These are phyloP conservation scores for Apodemus agrarius DNA, from an alignment of 2,797 vertebrate genomes.

Conservation along the genomic window DNA sequence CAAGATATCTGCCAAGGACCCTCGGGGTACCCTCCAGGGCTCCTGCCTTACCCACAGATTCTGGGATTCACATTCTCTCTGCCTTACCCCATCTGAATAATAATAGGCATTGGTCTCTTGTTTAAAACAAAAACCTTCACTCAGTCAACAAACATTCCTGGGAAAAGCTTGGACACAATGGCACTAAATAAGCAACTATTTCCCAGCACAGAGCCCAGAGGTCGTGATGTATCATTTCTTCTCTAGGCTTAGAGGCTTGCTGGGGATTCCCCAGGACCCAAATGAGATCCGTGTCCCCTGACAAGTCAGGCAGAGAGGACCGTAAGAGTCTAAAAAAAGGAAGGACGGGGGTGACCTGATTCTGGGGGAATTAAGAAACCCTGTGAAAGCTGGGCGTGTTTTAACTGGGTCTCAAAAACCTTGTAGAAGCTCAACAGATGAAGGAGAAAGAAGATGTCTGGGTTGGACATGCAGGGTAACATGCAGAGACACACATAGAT, in stretches of 20 bases:
- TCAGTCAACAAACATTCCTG: constrained; percentile 17
- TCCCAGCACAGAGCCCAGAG: background rate
- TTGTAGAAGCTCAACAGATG: background rate
- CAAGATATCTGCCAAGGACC: background rate
- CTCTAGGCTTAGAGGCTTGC: background rate
- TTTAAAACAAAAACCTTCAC: background rate
- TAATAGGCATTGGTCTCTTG: background rate
- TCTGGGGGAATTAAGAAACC: background rate
- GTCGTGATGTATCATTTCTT: background rate
- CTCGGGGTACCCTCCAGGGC: background rate
- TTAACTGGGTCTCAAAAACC: background rate
- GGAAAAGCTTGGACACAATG: background rate
- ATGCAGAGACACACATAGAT: background rate
- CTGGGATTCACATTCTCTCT: background rate
- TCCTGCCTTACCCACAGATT: background rate
- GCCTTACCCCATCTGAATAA: background rate
- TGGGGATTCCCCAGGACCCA: background rate
- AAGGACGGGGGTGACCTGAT: no score
- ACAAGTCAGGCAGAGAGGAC: background rate
- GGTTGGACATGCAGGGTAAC: no score
- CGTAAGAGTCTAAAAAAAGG: background rate
- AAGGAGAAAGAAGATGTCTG: background rate
- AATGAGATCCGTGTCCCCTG: background rate
- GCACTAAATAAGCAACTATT: background rate
- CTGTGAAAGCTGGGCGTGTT: background rate